Base-by-base conservation (phyloP, 1,140 invertebrate genomes). In the Ceratoteleas bidentatus region DNA sequence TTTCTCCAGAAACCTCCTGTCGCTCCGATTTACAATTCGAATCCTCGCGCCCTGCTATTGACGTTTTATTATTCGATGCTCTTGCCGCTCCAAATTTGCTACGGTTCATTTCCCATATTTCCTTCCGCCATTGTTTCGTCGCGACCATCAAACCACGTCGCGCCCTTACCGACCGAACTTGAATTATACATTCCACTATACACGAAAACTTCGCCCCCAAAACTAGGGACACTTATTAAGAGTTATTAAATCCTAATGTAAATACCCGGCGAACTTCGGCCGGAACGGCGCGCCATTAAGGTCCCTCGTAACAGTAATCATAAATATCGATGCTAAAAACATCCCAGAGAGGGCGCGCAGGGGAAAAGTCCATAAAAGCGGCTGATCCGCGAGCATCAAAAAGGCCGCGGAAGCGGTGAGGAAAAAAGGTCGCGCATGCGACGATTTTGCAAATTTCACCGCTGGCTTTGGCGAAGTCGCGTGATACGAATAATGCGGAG, bases 211-310 rank as follows among this genome's bases (percentile, higher is more conserved):
- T 77, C 49, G 40, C 36, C 54, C 45, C 50, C 45, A 72, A 78
- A 79, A 43, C 65, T 56, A 47, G 38, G 47, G 56, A 68, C 62
- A 79, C 57, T 79, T 79, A 79, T 79, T 79, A 79, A 79, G 68
- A 73, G 66, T 73, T 79, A 79, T 79, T 79, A 79, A 79, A 73
- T 79, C 56, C 62, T 79, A 54, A 79, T 79, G 68, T 73, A 79
- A 79, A 79, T 79, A 79, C 68, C 38, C 8, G 68, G 33, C 65
- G 66, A 78, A 78, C 24, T 78, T 69, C 40, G 3, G 16, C 40
- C 53, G 74, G 50, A 57, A 64, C 54, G 47, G 66, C 40, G 61
- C 38, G 53, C 65, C 58, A 54, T 70, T 73, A 61, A 73, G 36
- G 15, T 62, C 60, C 61, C 47, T 65, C 76, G 61, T 79, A 79